Conservation (phyloP, 2,113 vertebrate species). For the Furnarius figulus region DNA sequence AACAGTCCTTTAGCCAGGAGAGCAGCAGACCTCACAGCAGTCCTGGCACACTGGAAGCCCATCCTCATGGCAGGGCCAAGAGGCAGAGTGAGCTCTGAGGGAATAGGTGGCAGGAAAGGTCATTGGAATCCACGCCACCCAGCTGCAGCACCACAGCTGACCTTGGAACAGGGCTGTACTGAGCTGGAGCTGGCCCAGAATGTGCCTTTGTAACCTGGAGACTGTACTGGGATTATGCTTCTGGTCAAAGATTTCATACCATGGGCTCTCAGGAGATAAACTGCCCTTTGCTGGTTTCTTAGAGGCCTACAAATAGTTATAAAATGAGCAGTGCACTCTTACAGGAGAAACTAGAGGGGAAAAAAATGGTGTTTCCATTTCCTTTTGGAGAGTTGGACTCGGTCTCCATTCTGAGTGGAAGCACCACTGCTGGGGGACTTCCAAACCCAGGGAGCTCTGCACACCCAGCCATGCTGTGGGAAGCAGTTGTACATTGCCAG, state of each 20-base stretch:
- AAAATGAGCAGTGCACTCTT: not conserved
- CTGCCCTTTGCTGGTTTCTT: not conserved
- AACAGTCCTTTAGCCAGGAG: not conserved
- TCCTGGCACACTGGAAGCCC: not conserved
- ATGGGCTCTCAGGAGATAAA: not conserved
- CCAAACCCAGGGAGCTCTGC: fast-evolving
- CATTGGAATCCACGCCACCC: fast-evolving
- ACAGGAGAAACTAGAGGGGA: not conserved
- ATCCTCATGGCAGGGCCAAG: not conserved
- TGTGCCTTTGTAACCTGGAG: not conserved
- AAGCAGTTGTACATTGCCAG: not conserved
- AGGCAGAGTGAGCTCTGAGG: not conserved
- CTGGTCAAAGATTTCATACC: not conserved
- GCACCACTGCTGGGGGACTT: not conserved
- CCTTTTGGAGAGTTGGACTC: not conserved
- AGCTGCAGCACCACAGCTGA: not conserved
- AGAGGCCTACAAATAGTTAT: no score
- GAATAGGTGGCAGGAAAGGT: not conserved
- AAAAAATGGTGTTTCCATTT: not conserved
- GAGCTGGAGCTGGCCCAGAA: not conserved
- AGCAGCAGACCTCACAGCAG: not conserved
- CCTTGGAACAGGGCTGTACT: not conserved
- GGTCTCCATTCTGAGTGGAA: fast-evolving
- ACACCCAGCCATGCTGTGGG: not conserved
- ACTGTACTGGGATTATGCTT: not conserved